Evolutionary conservation across 2,113 vertebrate genomes (phyloP), one percentile per base, ranked within the genome.

Genomic region (Hoplias malabaricus): DNA sequence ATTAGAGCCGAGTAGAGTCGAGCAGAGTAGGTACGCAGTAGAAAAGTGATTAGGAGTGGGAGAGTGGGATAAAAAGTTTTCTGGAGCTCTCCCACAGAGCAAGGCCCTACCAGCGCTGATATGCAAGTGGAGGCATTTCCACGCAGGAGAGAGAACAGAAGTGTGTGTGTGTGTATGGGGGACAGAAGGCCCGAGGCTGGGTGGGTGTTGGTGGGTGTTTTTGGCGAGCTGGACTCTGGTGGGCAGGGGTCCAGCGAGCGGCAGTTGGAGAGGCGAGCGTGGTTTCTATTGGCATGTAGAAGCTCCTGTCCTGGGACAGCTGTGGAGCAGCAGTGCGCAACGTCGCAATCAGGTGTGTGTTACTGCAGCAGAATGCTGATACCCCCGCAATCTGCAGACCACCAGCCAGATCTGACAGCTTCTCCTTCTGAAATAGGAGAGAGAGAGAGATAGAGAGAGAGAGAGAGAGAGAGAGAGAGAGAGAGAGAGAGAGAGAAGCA

Each of bases 311-410:
- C 91, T 27, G 90, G 92, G 94, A 93, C 96, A 97, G 95, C 95
- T 96, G 96, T 91, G 92, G 91, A 72, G 79, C 92, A 95, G 92
- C 93, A 91, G 94, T 92, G 94, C 94, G 88, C 94, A 87, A 93
- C 90, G 84, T 88, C 86, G 29, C 95, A 92, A 93, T 91, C 95
- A 94, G 94, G 95, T 93, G 79, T 81, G 84, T 84, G 87, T 89
- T 84, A 83, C 88, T 83, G 84, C 87, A 90, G 89, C 86, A 88
- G 93, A 94, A 94, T 88, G 94, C 93, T 94, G 94, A 93, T 92
- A 85, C 3, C 75, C 80, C 87, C 2, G 76, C 80, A 79, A 76
- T 82, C 85, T 86, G 92, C 77, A 85, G 81, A 90, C 84, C 81
- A 82, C 59, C 2, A 2, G 86, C 86, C 87, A 90, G 50, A 90